Evolutionary conservation across 2,113 vertebrate species (phyloP), one percentile per base, ranked within the genome.

Genomic region (Gyps fulvus): DNA sequence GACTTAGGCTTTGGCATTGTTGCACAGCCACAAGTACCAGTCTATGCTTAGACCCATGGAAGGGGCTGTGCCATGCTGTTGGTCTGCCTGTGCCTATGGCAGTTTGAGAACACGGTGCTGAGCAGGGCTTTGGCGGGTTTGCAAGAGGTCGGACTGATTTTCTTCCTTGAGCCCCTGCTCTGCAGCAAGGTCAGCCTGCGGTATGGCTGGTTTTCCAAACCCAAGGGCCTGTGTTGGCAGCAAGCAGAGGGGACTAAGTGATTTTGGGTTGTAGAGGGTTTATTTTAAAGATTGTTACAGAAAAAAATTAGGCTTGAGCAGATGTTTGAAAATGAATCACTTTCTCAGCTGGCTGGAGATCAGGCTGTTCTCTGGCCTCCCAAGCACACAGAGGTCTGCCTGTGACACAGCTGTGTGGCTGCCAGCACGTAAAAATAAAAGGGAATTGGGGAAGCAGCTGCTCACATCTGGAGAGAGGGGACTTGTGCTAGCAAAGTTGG

Each of bases 391-490:
- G 52, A 50, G 73, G 36, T 65, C 69, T 67, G 73, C 84, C 55
- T 82, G 72, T 50, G 76, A 85, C 42, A 66, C 49, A 55, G 71
- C 70, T 9, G 2, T 52, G 32, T 63, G 85, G 55, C 87, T 96
- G 91, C 79, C 91, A 94, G 58, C 43, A 6, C 47, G 74, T 55
- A 29, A 40, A 71, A 59, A 38, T 85, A n/a, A 57, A 59, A 90
- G 62, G n/a, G 42, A 58, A 11, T 25, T 65, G 31, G n/a, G 58
- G 83, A 90, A 94, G 78, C 95, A 94, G 88, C 96, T 94, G 86
- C 40, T 91, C 42, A 69, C 78, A 88, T 92, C 93, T 96, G 93
- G 90, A 79, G 58, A 45, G 65, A 79, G 23, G 38, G 20, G 47
- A 76, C 31, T 87, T 74, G 54, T 31, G 42, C 61, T 87, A 69